Conservation (phyloP, 2,888 invertebrate species). For the Periphyllus acericola region DNA sequence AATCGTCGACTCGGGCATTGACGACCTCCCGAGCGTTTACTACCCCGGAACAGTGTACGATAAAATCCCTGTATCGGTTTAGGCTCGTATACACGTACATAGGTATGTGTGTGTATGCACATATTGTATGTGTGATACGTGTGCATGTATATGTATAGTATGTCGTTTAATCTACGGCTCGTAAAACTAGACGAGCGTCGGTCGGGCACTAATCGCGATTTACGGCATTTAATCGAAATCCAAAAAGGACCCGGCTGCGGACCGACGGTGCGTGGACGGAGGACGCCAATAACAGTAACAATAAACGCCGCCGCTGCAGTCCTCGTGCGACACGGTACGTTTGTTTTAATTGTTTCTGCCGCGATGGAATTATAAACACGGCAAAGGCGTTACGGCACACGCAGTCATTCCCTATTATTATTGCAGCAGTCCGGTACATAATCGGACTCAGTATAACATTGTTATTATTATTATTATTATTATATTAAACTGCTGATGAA, state of each 20-base stretch:
- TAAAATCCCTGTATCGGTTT: not conserved
- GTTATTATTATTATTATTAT: constrained; percentile 26
- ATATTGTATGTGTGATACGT: not conserved
- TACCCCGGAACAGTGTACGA: constrained; percentile 12
- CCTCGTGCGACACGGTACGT: constrained; percentile 50
- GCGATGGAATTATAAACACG: constrained; percentile 55
- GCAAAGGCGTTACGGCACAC: constrained; percentile 51
- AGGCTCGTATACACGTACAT: not conserved
- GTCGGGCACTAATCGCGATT: constrained; percentile 53
- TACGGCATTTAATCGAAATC: constrained; percentile 60
- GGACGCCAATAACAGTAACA: constrained; percentile 57
- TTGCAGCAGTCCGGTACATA: not conserved
- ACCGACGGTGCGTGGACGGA: not conserved
- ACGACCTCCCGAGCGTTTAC: constrained; percentile 26
- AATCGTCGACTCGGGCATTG: constrained; percentile 21
- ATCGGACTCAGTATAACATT: not conserved
- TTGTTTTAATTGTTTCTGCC: constrained; percentile 59
- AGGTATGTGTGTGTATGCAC: not conserved
- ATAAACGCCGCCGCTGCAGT: constrained; percentile 33
- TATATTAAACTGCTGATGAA: not conserved
- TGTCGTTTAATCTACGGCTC: constrained; percentile 54
- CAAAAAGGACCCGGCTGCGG: constrained; percentile 5
- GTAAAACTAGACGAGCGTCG: constrained; percentile 59
- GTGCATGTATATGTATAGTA: not conserved
- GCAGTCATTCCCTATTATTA: not conserved